Conservation (phyloP, 1,140 invertebrate genomes). For the Pogonognathellus flavescens region DNA sequence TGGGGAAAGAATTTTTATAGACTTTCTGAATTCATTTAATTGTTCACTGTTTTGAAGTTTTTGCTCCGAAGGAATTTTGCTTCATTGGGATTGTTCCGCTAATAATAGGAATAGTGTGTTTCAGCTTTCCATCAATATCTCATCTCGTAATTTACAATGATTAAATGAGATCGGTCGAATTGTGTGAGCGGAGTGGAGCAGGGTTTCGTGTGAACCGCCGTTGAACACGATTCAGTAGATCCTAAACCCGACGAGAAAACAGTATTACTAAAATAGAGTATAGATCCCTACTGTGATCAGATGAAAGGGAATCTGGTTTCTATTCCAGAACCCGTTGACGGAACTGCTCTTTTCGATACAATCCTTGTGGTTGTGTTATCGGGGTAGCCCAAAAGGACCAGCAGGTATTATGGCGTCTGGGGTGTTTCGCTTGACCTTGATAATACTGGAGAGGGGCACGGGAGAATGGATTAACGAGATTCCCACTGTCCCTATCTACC, state of each 20-base stretch:
- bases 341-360: conserved; percentile 75
- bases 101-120: too few species aligned
- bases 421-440: conserved; percentile 80
- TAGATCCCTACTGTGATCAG: conserved; percentile 77
- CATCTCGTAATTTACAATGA: too few species aligned
- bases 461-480: too few species aligned
- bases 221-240: conserved; percentile 91
- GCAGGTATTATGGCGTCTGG: conserved; percentile 79
- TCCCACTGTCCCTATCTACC: too few species aligned
- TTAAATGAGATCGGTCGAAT: too few species aligned
- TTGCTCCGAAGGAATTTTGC: too few species aligned
- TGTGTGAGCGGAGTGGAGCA: conserved; percentile 85
- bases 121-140: too few species aligned
- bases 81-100: too few species aligned
- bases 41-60: too few species aligned
- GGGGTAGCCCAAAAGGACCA: conserved; percentile 77
- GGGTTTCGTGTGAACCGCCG: conserved; percentile 88
- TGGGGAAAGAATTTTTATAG: too few species aligned
- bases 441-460: conserved; percentile 82
- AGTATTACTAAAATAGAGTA: too few species aligned
- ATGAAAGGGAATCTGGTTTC: conserved; percentile 5
- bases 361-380: conserved; percentile 75
- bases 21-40: too few species aligned
- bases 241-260: conserved; percentile 73
- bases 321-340: conserved; percentile 79